phyloP scores from a whole-genome alignment of 2,113 vertebrate species.

The Eupsittula cactorum region DNA sequence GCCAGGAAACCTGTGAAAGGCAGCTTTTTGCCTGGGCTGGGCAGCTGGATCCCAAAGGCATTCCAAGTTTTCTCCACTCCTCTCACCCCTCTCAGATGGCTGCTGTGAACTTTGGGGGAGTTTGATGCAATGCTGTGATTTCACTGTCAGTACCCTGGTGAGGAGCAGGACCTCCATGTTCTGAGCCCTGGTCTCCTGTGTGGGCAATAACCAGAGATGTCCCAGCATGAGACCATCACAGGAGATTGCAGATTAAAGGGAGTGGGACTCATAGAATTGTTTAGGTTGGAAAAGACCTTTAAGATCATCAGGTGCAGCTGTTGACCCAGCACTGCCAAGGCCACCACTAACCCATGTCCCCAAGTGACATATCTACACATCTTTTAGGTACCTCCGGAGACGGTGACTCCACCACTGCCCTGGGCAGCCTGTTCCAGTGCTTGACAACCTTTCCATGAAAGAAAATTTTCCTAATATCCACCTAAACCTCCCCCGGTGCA shows the following conservation, averaged over 20 bases:
- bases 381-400: neutral
- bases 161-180: fast-evolving
- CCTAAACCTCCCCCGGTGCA: neutral
- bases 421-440: neutral
- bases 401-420: neutral
- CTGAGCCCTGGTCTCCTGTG: neutral
- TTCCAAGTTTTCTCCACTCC: neutral
- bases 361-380: neutral
- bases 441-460: neutral
- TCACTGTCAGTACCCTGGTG: neutral
- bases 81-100: neutral
- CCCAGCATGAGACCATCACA: fast-evolving
- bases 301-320: neutral
- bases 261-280: neutral
- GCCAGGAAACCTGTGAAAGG: fast-evolving
- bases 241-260: neutral
- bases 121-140: neutral
- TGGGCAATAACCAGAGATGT: neutral
- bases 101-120: fast-evolving
- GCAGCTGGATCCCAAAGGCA: fast-evolving
- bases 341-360: neutral
- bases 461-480: neutral
- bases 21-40: neutral
- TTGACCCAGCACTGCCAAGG: neutral
- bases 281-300: neutral